Evolutionary conservation across 2,888 invertebrate species (phyloP), one percentile per base, ranked within the genome.

Genomic region (Pollenia angustigena): DNA sequence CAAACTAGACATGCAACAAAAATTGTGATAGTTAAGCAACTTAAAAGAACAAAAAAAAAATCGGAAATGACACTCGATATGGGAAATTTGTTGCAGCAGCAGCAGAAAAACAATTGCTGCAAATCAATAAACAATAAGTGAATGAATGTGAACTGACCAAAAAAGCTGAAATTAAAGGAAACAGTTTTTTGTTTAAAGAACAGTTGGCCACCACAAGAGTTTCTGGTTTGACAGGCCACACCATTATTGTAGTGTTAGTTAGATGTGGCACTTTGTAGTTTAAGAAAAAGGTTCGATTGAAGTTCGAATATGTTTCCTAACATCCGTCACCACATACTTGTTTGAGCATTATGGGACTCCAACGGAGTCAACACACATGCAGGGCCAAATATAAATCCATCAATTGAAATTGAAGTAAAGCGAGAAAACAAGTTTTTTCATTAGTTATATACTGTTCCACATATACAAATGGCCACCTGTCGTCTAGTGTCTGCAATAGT

Each of bases 401-500:
- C 79, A 80, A 74, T 79, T 54, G 79, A 74, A 80, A 80, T 74
- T 75, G 68, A 68, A 84, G 84, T 84, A 72, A 79, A 72, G n/a
- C 50, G 72, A 50, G 58, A 66, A 68, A 60, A 60, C 40, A 23
- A 74, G 66, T 79, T 64, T 76, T 68, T 74, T 85, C 52, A 60
- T 74, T 72, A 68, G 66, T 42, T 79, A n/a, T n/a, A n/a, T n/a
- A 54, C 66, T 54, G 52, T 74, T 74, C 40, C 32, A 58, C 66
- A 71, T 66, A 78, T 71, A 74, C 79, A 86, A 83, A 84, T 74
- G 84, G 60, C 87, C 87, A 87, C 87, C 87, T 87, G 87, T 84
- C 87, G 87, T 72, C 84, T 74, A 74, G 56, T 84, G 84, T 84
- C 84, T 86, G 42, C 46, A 23, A 48, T 72, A 81, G 72, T 74